These are phyloP conservation scores for Ceryle rudis DNA, from an alignment of 2,797 vertebrate genomes.

Conservation along the genomic window DNA sequence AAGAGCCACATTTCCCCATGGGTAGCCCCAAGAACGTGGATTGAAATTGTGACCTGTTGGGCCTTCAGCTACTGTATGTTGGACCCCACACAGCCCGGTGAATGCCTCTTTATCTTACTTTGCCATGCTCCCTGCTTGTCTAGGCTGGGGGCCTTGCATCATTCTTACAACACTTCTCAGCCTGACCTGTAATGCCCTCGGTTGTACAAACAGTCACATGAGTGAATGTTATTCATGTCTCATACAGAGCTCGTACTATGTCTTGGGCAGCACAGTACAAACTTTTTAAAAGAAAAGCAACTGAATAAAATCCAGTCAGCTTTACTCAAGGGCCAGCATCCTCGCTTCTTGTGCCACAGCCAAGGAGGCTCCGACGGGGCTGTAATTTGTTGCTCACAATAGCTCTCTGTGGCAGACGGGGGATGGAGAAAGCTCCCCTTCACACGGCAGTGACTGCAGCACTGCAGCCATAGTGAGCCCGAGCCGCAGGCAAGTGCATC, in stretches of 20 bases:
- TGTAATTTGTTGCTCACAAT: background rate
- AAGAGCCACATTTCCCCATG: background rate
- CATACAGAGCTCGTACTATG: conserved; percentile 54
- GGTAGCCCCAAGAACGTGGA: background rate
- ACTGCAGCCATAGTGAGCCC: accelerated
- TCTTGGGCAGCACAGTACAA: background rate
- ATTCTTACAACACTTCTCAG: conserved; percentile 36
- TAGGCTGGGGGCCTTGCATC: conserved; percentile 36
- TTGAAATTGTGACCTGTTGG: background rate
- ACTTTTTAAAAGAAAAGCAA: conserved; percentile 10
- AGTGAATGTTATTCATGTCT: conserved; percentile 42
- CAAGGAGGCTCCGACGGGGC: background rate
- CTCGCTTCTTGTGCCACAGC: background rate
- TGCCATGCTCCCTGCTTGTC: background rate
- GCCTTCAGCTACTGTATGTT: background rate
- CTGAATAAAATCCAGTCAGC: background rate
- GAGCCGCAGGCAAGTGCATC: background rate
- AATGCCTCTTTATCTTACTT: conserved; percentile 50
- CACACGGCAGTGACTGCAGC: background rate
- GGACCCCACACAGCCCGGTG: conserved; percentile 40
- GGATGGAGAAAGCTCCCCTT: background rate
- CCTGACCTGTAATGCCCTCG: conserved; percentile 25
- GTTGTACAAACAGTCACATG: conserved; percentile 43
- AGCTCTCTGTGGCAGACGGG: conserved; percentile 7
- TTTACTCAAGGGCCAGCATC: conserved; percentile 28